Evolutionary conservation across 2,113 vertebrate species (phyloP).

Genomic region (Ammodramus savannarum): DNA sequence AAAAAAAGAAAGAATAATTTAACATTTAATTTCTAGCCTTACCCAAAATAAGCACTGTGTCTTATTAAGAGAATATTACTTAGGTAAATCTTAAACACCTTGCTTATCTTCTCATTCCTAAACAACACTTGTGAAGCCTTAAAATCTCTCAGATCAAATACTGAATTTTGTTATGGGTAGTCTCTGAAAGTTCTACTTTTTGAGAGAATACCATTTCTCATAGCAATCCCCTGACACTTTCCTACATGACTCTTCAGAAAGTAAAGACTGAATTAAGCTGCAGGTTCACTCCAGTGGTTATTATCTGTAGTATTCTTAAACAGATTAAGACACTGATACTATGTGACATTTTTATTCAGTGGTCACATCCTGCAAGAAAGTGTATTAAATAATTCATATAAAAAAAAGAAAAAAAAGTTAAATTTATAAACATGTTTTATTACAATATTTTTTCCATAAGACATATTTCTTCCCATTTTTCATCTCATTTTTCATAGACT

Average conservation of each 20-base stretch:
- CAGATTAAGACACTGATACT: not conserved
- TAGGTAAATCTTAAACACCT: not conserved
- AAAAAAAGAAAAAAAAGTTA: not conserved
- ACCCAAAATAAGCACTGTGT: not conserved
- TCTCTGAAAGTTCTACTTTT: not conserved
- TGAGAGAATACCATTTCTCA: not conserved
- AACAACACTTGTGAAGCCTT: not conserved
- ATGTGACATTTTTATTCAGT: not conserved
- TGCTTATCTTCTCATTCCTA: not conserved
- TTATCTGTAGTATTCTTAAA: not conserved
- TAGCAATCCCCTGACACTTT: not conserved
- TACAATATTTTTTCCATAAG: not conserved
- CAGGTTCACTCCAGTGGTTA: not conserved
- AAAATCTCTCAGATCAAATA: not conserved
- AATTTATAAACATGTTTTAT: not conserved
- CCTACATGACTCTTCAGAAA: not conserved
- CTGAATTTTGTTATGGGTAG: not conserved
- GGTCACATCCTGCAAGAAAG: not conserved
- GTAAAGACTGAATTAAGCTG: not conserved
- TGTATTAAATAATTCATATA: not conserved
- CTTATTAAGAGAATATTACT: not conserved
- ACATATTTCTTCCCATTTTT: not conserved
- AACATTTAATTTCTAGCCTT: not conserved
- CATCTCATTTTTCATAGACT: not conserved
- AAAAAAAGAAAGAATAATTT: not conserved